Conservation (phyloP, 2,797 vertebrate genomes). For the Dicrostonyx torquatus region DNA sequence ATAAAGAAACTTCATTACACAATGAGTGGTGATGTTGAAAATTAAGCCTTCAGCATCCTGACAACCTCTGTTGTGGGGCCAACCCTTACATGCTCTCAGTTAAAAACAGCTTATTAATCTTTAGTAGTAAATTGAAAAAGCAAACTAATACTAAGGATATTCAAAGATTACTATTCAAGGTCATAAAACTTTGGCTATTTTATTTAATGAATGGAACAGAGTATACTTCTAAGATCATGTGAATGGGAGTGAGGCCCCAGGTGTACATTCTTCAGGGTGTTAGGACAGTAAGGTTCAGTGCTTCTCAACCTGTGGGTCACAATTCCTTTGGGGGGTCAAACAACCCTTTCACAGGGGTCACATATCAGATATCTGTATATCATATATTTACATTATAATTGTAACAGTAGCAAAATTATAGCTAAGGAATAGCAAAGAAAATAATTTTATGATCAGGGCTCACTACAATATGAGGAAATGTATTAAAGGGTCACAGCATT, state of each 20-base stretch:
- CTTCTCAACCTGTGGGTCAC: neutral
- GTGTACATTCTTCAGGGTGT: neutral
- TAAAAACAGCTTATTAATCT: neutral
- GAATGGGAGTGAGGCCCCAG: neutral
- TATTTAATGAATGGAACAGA: neutral
- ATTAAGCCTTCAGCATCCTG: neutral
- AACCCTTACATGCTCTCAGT: neutral
- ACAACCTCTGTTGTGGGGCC: neutral
- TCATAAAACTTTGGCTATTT: neutral
- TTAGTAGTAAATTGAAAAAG: conserved; percentile 12
- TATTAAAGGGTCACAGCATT: neutral
- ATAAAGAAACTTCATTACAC: neutral
- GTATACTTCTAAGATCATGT: neutral
- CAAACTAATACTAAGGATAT: neutral
- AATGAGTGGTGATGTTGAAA: neutral
- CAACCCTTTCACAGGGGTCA: neutral
- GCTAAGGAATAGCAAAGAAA: neutral
- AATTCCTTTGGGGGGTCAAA: neutral
- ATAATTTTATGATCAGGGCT: neutral
- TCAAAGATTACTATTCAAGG: neutral
- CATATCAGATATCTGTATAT: neutral
- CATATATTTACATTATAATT: neutral
- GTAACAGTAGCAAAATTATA: neutral
- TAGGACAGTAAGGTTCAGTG: neutral
- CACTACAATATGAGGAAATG: neutral